Evolutionary conservation across 2,113 vertebrate species (phyloP).

Genomic region (Halcyon malimbica): DNA sequence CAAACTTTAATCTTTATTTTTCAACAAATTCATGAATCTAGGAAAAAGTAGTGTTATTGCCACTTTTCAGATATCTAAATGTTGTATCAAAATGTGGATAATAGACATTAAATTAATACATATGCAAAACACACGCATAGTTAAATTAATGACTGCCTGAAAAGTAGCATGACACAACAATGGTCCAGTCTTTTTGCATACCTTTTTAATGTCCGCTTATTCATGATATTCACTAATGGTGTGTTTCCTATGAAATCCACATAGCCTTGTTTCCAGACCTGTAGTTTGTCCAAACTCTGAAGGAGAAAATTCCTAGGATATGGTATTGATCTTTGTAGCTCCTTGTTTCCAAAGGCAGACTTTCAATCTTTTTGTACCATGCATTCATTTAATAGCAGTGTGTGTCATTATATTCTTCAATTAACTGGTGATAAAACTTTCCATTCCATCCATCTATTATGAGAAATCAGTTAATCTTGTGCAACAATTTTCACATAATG

Average conservation of each 20-base stretch:
- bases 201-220: slow-evolving; percentile 74
- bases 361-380: background rate
- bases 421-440: background rate
- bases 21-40: background rate
- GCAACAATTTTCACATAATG: background rate
- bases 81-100: background rate
- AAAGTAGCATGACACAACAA: background rate
- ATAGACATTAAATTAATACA: background rate
- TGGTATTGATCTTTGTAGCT: background rate
- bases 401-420: background rate
- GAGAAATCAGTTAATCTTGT: slow-evolving; percentile 6
- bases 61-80: background rate
- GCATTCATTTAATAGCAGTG: background rate
- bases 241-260: slow-evolving; percentile 52
- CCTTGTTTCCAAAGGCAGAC: background rate
- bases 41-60: background rate
- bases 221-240: slow-evolving; percentile 76
- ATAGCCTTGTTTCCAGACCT: background rate
- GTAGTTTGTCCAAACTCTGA: background rate
- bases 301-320: background rate
- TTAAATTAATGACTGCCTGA: background rate
- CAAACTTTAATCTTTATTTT: background rate
- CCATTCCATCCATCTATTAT: background rate
- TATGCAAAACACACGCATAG: background rate
- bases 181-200: slow-evolving; percentile 56